These are phyloP conservation scores for Cylas formicarius DNA, from an alignment of 1,140 invertebrate genomes.

Conservation along the genomic window DNA sequence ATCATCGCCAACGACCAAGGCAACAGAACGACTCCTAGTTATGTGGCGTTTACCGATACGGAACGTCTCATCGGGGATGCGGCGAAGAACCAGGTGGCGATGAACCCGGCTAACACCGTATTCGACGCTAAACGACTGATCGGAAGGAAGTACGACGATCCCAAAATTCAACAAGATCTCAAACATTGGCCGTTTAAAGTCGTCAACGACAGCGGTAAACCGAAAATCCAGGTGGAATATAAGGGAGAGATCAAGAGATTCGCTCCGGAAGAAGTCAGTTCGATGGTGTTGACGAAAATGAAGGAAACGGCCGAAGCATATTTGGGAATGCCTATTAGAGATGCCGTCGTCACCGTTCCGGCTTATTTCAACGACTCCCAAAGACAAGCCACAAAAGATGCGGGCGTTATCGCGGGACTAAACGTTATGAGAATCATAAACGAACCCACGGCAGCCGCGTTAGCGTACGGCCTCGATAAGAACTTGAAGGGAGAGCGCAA, in stretches of 20 bases:
- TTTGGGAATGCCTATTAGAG: slow-evolving; percentile 36
- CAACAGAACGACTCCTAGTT: slow-evolving; percentile 84
- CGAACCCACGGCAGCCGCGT: slow-evolving; percentile 67
- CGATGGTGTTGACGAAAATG: slow-evolving; percentile 57
- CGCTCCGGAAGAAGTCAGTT: slow-evolving; percentile 66
- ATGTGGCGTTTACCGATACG: slow-evolving; percentile 79
- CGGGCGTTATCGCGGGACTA: slow-evolving; percentile 54
- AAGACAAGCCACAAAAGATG: too few species aligned
- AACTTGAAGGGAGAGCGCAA: slow-evolving; percentile 49
- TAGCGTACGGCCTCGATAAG: slow-evolving; percentile 48
- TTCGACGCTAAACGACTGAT: slow-evolving; percentile 61
- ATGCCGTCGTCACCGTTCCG: slow-evolving; percentile 39
- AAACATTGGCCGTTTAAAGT: slow-evolving; percentile 65
- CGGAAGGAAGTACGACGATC: slow-evolving; percentile 58
- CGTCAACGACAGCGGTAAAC: slow-evolving; percentile 51
- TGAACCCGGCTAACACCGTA: slow-evolving; percentile 67
- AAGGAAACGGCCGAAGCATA: slow-evolving; percentile 53
- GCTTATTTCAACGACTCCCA: slow-evolving; percentile 60
- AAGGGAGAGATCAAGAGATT: slow-evolving; percentile 65
- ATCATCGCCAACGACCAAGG: slow-evolving; percentile 94
- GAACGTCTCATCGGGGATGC: slow-evolving; percentile 63
- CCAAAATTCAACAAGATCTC: slow-evolving; percentile 59
- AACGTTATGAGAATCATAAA: slow-evolving; percentile 49
- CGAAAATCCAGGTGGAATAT: slow-evolving; percentile 59
- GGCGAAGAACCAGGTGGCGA: slow-evolving; percentile 53